These are phyloP conservation scores for Tonatia bakeri DNA, from an alignment of 2,113 vertebrate genomes.

Conservation along the genomic window DNA sequence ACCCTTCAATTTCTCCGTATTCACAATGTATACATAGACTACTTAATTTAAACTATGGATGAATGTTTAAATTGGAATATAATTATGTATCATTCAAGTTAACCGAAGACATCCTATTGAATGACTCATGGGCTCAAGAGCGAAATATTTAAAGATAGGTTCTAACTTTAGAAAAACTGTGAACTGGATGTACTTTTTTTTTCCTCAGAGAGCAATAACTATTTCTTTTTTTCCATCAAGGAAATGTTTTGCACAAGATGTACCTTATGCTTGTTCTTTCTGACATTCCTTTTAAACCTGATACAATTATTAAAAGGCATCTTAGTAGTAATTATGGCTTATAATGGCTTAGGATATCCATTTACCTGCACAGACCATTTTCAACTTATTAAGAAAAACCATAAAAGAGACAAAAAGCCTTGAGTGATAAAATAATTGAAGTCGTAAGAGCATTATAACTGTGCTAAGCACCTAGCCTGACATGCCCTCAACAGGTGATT, in stretches of 20 bases:
- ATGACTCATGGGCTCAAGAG: slow-evolving; percentile 51
- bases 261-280: not conserved
- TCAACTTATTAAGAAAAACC: not conserved
- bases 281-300: not conserved
- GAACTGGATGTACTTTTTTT: not conserved
- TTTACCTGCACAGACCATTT: not conserved
- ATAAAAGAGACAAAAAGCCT: not conserved
- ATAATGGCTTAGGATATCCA: not conserved
- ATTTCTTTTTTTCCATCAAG: not conserved
- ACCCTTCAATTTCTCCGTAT: slow-evolving; percentile 54
- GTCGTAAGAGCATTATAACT: not conserved
- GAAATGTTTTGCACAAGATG: not conserved
- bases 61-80: slow-evolving; percentile 61
- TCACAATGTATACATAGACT: slow-evolving; percentile 52
- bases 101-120: slow-evolving; percentile 47
- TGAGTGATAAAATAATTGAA: not conserved
- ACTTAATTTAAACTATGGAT: slow-evolving; percentile 60
- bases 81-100: slow-evolving; percentile 63
- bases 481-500: not conserved
- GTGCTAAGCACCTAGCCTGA: not conserved
- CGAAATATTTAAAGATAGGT: slow-evolving; percentile 30
- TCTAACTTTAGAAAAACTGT: slow-evolving; percentile 30
- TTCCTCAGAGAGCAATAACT: not conserved
- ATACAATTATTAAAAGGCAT: not conserved
- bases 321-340: not conserved